Conservation (phyloP, 1,140 invertebrate genomes). For the Mactra quadrangularis region DNA sequence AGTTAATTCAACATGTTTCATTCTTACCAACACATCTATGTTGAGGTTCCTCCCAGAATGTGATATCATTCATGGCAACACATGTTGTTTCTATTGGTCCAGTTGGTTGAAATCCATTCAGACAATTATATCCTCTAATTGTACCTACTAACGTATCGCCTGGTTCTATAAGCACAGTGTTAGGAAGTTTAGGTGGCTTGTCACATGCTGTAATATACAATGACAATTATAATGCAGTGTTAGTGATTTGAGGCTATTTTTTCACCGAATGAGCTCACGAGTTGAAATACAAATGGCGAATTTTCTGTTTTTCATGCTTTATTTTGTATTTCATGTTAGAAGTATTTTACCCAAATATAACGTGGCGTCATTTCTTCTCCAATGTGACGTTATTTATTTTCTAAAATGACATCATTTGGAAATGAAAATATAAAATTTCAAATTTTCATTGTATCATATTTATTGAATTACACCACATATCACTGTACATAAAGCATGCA, state of each 20-base stretch:
- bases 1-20: too few relatives aligned
- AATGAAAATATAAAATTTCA: too few relatives aligned
- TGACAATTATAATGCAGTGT: background rate
- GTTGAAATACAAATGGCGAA: background rate
- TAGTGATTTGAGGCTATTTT: background rate
- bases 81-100: slow-evolving; percentile 38
- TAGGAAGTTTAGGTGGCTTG: slow-evolving; percentile 6
- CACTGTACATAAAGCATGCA: too few relatives aligned
- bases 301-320: too few relatives aligned
- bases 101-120: slow-evolving; percentile 23
- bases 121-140: slow-evolving; percentile 35
- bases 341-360: too few relatives aligned
- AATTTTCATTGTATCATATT: too few relatives aligned
- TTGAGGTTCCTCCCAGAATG: slow-evolving; percentile 21
- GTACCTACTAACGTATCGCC: slow-evolving; percentile 2
- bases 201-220: slow-evolving; percentile 24
- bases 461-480: too few relatives aligned
- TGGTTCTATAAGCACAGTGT: slow-evolving; percentile 8
- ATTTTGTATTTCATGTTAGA: too few relatives aligned
- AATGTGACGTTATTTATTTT: too few relatives aligned
- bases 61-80: background rate
- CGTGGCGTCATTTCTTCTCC: too few relatives aligned
- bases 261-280: background rate
- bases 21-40: slow-evolving; percentile 46
- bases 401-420: too few relatives aligned